A percentile compares a stretch with the other conserved stretches of the same genome.
These are phyloP conservation scores for Sciurus vulgaris DNA, from an alignment of 2,797 vertebrate genomes.

Conservation along the genomic window DNA sequence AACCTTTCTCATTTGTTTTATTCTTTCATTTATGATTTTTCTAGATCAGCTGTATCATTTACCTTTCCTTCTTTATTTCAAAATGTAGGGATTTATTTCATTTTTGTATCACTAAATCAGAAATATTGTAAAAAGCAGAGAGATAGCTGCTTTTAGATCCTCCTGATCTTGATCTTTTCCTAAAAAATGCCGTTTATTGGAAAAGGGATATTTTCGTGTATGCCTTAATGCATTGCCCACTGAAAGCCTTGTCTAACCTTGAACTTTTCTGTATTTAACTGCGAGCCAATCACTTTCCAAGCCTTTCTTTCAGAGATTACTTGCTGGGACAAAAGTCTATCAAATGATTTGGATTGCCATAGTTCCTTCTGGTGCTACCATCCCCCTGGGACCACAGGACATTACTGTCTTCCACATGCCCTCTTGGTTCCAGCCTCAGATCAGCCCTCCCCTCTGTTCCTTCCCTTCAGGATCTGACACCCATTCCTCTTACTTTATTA, in stretches of 20 bases:
- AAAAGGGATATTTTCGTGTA: not conserved
- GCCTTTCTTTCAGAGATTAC: not conserved
- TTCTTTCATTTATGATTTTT: conserved; percentile 33
- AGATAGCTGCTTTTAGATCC: not conserved
- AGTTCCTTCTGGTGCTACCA: not conserved
- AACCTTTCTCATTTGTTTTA: not conserved
- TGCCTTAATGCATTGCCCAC: not conserved
- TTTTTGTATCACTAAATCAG: not conserved
- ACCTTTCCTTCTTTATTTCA: not conserved
- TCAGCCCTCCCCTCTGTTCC: not conserved
- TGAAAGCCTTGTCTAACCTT: not conserved
- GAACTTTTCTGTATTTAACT: not conserved
- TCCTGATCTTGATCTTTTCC: conserved; percentile 31
- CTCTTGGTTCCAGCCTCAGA: not conserved
- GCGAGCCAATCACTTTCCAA: not conserved
- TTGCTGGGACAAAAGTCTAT: not conserved
- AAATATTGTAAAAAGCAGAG: conserved; percentile 7
- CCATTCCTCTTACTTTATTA: not conserved
- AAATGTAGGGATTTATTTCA: not conserved
- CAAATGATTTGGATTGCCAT: not conserved
- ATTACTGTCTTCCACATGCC: not conserved
- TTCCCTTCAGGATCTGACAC: not conserved
- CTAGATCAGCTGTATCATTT: conserved; percentile 5
- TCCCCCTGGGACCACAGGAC: not conserved
- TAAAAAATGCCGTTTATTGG: not conserved